Percentiles rank a stretch among this genome's conserved stretches.
Conservation (phyloP, 2,888 invertebrate species). For the Liodrosophila aerea region DNA sequence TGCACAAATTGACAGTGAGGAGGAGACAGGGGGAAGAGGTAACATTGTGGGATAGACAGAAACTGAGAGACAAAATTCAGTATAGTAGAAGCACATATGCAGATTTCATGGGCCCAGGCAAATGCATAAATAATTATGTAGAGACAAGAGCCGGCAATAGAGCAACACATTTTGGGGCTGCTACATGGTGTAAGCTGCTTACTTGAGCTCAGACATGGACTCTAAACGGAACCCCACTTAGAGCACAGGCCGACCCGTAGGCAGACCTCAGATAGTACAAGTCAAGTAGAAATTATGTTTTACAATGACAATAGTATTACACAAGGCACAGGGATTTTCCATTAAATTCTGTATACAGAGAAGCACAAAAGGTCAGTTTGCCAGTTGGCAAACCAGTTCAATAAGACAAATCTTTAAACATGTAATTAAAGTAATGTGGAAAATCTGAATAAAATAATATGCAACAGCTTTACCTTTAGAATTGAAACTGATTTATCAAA, state of each 20-base stretch:
- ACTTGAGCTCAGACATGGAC: conserved; percentile 21
- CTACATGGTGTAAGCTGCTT: conserved; percentile 53
- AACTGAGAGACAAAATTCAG: not conserved
- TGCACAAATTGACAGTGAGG: conserved; percentile 30
- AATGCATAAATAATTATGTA: conserved; percentile 69
- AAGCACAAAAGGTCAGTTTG: too few relatives aligned
- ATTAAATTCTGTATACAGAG: conserved; percentile 24
- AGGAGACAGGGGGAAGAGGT: conserved; percentile 3
- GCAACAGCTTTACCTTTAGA: too few relatives aligned
- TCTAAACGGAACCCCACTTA: conserved; percentile 2
- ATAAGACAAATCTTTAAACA: conserved; percentile 7
- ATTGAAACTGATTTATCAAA: too few relatives aligned
- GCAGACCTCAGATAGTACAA: conserved; percentile 10
- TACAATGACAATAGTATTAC: conserved; percentile 18
- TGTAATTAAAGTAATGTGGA: too few relatives aligned
- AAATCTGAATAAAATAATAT: too few relatives aligned
- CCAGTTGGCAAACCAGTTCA: too few relatives aligned
- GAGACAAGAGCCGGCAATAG: conserved; percentile 1
- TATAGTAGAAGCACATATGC: conserved; percentile 29
- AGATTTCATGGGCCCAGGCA: conserved; percentile 40
- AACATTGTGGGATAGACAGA: not conserved
- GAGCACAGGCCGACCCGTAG: not conserved
- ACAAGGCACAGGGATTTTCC: conserved; percentile 14
- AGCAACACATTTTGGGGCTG: conserved; percentile 3
- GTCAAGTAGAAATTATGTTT: conserved; percentile 28